Percentiles rank a stretch among this genome's conserved stretches.
Conservation (phyloP, 2,797 vertebrate species). For the Mormyrus proboscirostris region DNA sequence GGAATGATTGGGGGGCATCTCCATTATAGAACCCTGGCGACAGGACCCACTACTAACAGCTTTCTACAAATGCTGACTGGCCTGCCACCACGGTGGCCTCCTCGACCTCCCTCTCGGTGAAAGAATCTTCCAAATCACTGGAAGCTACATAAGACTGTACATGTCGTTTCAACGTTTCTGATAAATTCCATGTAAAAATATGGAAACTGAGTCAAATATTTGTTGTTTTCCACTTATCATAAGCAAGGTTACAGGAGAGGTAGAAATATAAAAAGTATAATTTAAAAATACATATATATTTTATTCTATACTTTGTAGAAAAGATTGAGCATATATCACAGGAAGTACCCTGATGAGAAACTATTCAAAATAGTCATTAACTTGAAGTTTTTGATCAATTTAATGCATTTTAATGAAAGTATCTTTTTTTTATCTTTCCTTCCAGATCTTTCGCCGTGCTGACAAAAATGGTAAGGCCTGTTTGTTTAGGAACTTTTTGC, state of each 20-base stretch:
- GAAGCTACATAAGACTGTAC: background rate
- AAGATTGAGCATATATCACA: background rate
- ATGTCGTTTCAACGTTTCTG: background rate
- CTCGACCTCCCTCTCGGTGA: background rate
- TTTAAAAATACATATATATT: background rate
- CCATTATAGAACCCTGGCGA: background rate
- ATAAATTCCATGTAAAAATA: background rate
- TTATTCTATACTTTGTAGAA: background rate
- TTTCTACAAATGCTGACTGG: background rate
- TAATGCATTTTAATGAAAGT: slow-evolving; percentile 18
- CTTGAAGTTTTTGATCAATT: background rate
- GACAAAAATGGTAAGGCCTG: slow-evolving; percentile 81
- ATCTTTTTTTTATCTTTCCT: slow-evolving; percentile 48
- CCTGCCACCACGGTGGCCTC: background rate
- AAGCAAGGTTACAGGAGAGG: background rate
- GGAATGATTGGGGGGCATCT: background rate
- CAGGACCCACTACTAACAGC: background rate
- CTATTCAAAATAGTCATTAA: background rate
- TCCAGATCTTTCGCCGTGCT: slow-evolving; percentile 85
- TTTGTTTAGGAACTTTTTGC: background rate
- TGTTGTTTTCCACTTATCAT: background rate
- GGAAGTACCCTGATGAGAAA: background rate
- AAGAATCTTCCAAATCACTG: background rate
- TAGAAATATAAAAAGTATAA: background rate
- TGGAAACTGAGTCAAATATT: background rate